A percentile compares a stretch with the other conserved stretches of the same genome.
These are phyloP conservation scores for Acyrthosiphon pisum DNA, from an alignment of 1,140 invertebrate genomes.

Conservation along the genomic window DNA sequence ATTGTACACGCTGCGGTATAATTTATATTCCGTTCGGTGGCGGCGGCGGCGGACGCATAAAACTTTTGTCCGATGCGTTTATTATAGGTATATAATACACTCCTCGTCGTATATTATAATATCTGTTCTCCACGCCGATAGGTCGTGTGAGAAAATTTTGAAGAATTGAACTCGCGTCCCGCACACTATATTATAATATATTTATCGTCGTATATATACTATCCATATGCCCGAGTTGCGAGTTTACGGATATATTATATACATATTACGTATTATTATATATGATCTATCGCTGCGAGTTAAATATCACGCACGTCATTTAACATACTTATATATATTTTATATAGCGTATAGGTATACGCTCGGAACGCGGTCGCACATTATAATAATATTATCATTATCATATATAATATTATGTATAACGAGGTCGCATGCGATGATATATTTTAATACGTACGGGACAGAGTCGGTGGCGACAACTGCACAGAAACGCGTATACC, in stretches of 20 bases:
- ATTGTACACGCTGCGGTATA: background rate
- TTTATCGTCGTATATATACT: background rate
- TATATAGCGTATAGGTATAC: background rate
- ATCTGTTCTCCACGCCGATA: conserved; percentile 2
- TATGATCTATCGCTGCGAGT: conserved; percentile 9
- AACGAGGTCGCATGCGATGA: conserved; percentile 4
- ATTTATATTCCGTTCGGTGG: conserved; percentile 16
- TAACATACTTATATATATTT: background rate
- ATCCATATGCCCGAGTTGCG: background rate
- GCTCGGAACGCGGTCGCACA: background rate
- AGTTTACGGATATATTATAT: background rate
- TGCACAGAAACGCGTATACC: background rate
- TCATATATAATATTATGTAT: background rate
- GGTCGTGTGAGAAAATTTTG: conserved; percentile 31
- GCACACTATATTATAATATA: background rate
- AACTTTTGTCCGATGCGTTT: conserved; percentile 25
- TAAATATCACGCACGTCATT: background rate
- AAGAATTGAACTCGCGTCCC: conserved; percentile 9
- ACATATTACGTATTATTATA: background rate
- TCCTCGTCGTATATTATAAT: background rate
- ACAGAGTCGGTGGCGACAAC: conserved; percentile 2
- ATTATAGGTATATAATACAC: background rate
- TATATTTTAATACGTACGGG: background rate
- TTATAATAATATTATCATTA: conserved; percentile 28
- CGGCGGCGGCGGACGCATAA: background rate